These are phyloP conservation scores for Minunthozetes semirufus DNA, from an alignment of 2,888 invertebrate genomes.

Conservation along the genomic window DNA sequence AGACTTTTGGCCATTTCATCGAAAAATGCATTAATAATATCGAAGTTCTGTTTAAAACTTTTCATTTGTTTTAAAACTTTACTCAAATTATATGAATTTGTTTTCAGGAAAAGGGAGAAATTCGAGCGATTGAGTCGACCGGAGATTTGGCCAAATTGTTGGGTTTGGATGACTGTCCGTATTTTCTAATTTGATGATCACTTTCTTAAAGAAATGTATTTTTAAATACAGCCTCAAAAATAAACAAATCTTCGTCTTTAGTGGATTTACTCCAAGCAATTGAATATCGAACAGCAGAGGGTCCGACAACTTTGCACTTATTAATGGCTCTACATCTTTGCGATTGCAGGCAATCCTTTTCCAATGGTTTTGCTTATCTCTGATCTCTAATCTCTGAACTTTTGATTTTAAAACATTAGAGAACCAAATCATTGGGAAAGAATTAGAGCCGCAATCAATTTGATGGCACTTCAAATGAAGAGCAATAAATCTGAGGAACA, in stretches of 20 bases:
- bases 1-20: slow-evolving; percentile 25
- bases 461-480: slow-evolving; percentile 16
- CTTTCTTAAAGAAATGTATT: neutral
- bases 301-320: slow-evolving; percentile 32
- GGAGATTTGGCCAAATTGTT: slow-evolving; percentile 14
- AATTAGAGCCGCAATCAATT: neutral
- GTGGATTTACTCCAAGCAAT: slow-evolving; percentile 22
- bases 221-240: neutral
- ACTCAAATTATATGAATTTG: neutral
- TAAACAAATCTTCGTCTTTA: neutral
- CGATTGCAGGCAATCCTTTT: slow-evolving; percentile 20
- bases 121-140: slow-evolving; percentile 27
- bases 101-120: slow-evolving; percentile 5
- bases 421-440: slow-evolving; percentile 32
- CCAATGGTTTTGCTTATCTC: neutral
- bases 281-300: neutral
- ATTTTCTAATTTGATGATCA: neutral
- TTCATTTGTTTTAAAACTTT: neutral
- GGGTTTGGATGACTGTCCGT: neutral
- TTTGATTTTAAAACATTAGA: neutral
- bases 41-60: neutral
- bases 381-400: neutral
- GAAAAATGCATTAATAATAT: slow-evolving; percentile 16
- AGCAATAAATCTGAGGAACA: neutral
- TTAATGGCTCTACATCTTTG: slow-evolving; percentile 31